Evolutionary conservation across 92 coral and sea anemone genomes (phyloP), one percentile per base, ranked within the genome.

Genomic region (Heliopora coerulea): DNA sequence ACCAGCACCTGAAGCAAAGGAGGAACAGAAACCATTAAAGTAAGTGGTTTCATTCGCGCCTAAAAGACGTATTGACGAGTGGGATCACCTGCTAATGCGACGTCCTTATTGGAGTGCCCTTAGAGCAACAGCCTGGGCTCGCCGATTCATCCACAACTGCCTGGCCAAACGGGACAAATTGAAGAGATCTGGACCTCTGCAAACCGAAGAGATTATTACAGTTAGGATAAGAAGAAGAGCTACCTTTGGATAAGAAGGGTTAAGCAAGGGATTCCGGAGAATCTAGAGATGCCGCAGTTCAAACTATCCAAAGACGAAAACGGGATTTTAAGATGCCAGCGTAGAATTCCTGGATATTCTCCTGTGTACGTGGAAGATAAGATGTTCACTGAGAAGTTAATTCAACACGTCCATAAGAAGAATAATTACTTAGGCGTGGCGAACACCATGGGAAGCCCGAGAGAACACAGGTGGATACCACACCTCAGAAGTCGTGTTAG

Each of bases 71-170:
- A 37, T n/a, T n/a, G 83, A 80, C 39, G 78, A 80, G 60, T 83
- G 83, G 85, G 81, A 83, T 32, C 68, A 39, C 35, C 54, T 79
- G 59, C 62, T 79, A 42, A 80, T 61, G 54, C 56, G 91, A 57
- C 61, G 60, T 24, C 54, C 58, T 30, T 83, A 79, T 79, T 80
- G 85, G 88, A 87, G 54, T 17, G 62, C 80, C 23, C 79, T 80
- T 23, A 48, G 74, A 32, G 77, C 68, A 31, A 75, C 86, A 17
- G 85, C 88, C 41, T 83, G 83, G 83, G 73, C 48, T 32, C 74
- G 75, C 41, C 59, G 88, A 30, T 87, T 85, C 78, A 49, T 59
- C 26, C 33, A 73, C 59, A 83, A 82, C 65, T 65, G 70, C 42
- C 49, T 31, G 28, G 76, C 52, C 12, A 57, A 60, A 68, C 23